These are phyloP conservation scores for Chymomyza fuscimana DNA, from an alignment of 2,888 invertebrate species.

Conservation along the genomic window DNA sequence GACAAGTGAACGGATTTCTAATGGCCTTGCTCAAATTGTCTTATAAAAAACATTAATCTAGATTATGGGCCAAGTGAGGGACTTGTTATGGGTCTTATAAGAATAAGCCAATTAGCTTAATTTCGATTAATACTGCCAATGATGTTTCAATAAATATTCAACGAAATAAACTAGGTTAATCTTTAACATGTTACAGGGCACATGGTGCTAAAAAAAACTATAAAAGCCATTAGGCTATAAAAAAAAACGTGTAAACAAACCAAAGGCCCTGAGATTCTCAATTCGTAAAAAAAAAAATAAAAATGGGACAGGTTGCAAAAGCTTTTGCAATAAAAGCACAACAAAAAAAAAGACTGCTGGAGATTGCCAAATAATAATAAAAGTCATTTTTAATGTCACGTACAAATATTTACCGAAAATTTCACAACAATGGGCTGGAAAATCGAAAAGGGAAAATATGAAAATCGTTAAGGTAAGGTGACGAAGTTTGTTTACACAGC, in stretches of 20 bases:
- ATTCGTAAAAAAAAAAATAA: slow-evolving; percentile 4
- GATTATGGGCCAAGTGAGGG: background rate
- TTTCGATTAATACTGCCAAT: background rate
- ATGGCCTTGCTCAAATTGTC: slow-evolving; percentile 54
- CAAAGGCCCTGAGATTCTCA: background rate
- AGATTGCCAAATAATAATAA: slow-evolving; percentile 9
- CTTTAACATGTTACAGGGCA: background rate
- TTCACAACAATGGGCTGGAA: slow-evolving; percentile 26
- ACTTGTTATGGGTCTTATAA: background rate
- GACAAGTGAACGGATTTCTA: slow-evolving; percentile 65
- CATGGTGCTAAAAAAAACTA: slow-evolving; percentile 9
- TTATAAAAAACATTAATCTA: slow-evolving; percentile 23
- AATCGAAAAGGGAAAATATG: slow-evolving; percentile 21
- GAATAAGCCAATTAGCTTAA: background rate
- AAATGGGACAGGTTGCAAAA: slow-evolving; percentile 28
- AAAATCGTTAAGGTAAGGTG: background rate
- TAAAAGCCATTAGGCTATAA: background rate
- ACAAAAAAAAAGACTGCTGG: slow-evolving; percentile 10
- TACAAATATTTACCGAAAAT: slow-evolving; percentile 35
- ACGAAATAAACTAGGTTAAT: background rate
- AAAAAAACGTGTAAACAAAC: background rate
- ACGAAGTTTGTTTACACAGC: slow-evolving; percentile 3
- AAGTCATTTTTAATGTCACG: slow-evolving; percentile 30
- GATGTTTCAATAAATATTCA: background rate
- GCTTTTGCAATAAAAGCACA: background rate